Percentiles rank a stretch among this genome's conserved stretches.
These are phyloP conservation scores for Tipula confusa DNA, from an alignment of 2,888 invertebrate genomes.

Conservation along the genomic window DNA sequence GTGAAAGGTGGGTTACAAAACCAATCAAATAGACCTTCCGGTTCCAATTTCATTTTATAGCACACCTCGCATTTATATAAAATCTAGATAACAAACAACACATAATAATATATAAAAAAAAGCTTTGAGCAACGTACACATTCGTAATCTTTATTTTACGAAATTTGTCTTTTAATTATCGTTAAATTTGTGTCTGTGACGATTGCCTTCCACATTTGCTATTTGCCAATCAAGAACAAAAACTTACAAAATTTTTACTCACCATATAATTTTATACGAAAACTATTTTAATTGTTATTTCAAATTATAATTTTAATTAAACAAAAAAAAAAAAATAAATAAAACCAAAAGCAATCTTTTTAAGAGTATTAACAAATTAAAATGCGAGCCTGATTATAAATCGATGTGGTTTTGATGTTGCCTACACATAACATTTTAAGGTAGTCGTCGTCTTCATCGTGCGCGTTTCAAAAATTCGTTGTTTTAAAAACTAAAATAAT, in stretches of 20 bases:
- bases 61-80: neutral
- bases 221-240: neutral
- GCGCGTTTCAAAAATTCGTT: neutral
- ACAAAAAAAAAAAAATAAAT: no score
- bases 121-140: neutral
- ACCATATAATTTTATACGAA: neutral
- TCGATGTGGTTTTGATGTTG: neutral
- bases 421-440: neutral
- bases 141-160: neutral
- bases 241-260: neutral
- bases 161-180: neutral
- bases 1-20: neutral
- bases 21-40: neutral
- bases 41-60: neutral
- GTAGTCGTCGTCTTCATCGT: neutral
- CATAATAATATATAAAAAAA: neutral
- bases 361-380: neutral
- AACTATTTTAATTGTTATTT: neutral
- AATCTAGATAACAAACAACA: neutral
- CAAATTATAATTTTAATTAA: neutral
- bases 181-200: no score
- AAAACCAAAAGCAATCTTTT: no score
- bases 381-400: neutral
- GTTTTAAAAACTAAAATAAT: conserved; percentile 20
- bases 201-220: neutral